Percentiles rank a stretch among this genome's conserved stretches.
Conservation (phyloP, 2,888 invertebrate genomes). For the Suillia variegata region DNA sequence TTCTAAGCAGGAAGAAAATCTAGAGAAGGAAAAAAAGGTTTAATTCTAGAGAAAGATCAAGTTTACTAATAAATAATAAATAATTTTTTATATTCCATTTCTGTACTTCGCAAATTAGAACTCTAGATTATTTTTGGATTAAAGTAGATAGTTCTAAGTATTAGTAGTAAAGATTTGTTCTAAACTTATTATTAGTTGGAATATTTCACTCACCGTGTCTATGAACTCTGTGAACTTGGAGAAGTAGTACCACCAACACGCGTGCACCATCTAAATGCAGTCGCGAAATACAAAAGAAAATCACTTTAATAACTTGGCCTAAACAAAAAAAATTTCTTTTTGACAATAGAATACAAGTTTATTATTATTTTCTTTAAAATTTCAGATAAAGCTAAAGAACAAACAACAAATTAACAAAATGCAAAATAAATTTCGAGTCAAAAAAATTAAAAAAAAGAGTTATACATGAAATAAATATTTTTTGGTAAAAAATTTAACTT, state of each 20-base stretch:
- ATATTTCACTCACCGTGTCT: conserved; percentile 95
- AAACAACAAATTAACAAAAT: conserved; percentile 17
- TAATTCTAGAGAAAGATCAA: not conserved
- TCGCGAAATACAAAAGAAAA: conserved; percentile 16
- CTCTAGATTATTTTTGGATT: too few relatives aligned
- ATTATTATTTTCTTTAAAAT: conserved; percentile 13
- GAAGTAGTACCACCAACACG: conserved; percentile 96
- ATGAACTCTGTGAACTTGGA: conserved; percentile 96
- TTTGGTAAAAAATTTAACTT: not conserved
- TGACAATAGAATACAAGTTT: conserved; percentile 22
- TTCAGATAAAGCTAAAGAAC: conserved; percentile 4
- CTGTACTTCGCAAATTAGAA: too few relatives aligned
- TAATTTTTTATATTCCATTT: too few relatives aligned
- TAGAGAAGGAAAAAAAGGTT: conserved; percentile 59
- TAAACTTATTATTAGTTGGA: too few relatives aligned
- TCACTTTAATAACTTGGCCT: conserved; percentile 23
- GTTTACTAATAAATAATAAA: not conserved
- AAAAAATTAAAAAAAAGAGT: too few relatives aligned
- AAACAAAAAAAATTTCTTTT: conserved; percentile 20
- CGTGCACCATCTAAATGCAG: conserved; percentile 81
- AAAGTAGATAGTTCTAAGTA: too few relatives aligned
- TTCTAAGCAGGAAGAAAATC: conserved; percentile 93
- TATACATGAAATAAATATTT: not conserved
- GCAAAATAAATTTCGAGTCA: not conserved
- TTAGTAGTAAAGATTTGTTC: too few relatives aligned